Base-by-base conservation (phyloP, 2,888 invertebrate genomes). In the Ischnus inquisitorius region DNA sequence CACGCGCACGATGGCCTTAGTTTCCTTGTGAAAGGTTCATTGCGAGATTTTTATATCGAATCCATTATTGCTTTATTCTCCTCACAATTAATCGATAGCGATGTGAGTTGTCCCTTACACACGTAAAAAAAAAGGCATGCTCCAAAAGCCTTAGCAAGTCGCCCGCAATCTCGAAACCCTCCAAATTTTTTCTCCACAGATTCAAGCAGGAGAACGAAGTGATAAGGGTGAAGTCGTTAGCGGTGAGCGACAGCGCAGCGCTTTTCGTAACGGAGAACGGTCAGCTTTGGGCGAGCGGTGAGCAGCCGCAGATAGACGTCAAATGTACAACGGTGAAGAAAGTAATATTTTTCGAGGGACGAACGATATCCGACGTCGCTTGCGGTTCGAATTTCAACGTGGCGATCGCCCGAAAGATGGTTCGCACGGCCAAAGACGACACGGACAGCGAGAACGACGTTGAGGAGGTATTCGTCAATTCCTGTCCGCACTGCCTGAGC, bases 311-410 rank as follows among this genome's bases (percentile, higher is more conserved):
- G 91, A 95, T 96, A 88, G 95, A 95, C 69, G 94, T 96, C 88
- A 95, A 95, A 84, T 94, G 94, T 71, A 92, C 91, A 87, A 95
- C 94, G 88, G 96, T 96, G 85, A 95, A 95, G 86, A 96, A 95
- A 93, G 95, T 97, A 67, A 94, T 94, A 84, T 96, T 96, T 93
- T 96, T 97, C 88, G 95, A 96, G 89, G 96, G 96, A 6, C 94
- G 96, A 87, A 95, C 95, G 83, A 95, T 97, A 25, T 95, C 96
- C 69, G 95, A 96, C 91, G 95, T 97, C 62, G 95, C 95, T 8
- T 96, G 97, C 79, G 98, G 98, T 5, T 95, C 95, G 81, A 96
- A 97, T 90, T 98, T 96, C 95, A 97, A 96, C 91, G 96, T 96
- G 90, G 96, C 96, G 68, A 95, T 97, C 89, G 95, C 95, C n/a